These are phyloP conservation scores for Leptinotarsa defecta DNA, from an alignment of 1,140 invertebrate species.

Conservation along the genomic window DNA sequence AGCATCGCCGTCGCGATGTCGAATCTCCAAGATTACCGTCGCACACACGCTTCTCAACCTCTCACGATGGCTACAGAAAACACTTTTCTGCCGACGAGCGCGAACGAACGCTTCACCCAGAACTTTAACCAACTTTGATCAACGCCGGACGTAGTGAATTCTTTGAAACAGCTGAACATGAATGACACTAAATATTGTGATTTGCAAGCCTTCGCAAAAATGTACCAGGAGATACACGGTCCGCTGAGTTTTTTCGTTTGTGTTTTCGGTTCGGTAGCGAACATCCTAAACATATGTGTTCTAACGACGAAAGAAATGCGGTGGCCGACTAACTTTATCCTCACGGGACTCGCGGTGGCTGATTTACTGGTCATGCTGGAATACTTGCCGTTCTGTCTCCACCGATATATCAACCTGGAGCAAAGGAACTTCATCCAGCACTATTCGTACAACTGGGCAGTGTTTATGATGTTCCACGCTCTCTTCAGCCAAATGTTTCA, in stretches of 20 bases:
- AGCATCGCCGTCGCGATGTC: no score
- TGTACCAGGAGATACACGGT: conserved; percentile 68
- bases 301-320: conserved; percentile 88
- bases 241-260: conserved; percentile 82
- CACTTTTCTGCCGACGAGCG: no score
- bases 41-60: no score
- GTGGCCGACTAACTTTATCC: conserved; percentile 82
- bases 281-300: conserved; percentile 93
- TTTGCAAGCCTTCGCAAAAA: conserved; percentile 56
- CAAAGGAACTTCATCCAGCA: conserved; percentile 63
- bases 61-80: no score
- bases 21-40: no score
- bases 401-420: conserved; percentile 71
- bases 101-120: no score
- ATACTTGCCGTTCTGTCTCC: conserved; percentile 87
- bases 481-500: conserved; percentile 86
- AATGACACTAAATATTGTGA: conserved; percentile 37
- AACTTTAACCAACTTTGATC: no score
- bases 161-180: background rate
- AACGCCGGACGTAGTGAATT: no score
- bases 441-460: conserved; percentile 76
- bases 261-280: conserved; percentile 89
- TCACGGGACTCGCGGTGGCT: conserved; percentile 86
- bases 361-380: conserved; percentile 93
- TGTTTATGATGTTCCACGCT: conserved; percentile 83